These are phyloP conservation scores for Irena cyanogastra DNA, from an alignment of 2,113 vertebrate species.

Conservation along the genomic window DNA sequence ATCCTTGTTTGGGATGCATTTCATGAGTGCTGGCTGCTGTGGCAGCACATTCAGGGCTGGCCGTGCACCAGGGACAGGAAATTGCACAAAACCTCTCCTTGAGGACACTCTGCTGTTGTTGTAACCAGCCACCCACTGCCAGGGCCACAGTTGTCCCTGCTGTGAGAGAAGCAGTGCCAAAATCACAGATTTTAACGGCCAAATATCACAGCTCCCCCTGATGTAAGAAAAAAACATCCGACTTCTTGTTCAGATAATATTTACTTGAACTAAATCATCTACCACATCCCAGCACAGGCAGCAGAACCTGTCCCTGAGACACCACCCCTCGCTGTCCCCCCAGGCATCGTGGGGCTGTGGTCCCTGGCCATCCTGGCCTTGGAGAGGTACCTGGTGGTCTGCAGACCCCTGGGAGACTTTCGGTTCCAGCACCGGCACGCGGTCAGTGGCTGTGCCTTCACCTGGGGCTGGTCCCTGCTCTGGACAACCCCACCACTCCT, in stretches of 20 bases:
- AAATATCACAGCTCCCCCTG: not conserved
- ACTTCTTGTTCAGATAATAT: too few species aligned
- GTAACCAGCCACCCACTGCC: not conserved
- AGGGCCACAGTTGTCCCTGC: not conserved
- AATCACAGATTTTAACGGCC: not conserved
- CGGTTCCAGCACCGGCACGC: constrained; percentile 56
- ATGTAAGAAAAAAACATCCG: not conserved
- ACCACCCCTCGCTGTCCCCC: not conserved
- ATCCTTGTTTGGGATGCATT: accelerated
- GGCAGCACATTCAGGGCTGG: not conserved
- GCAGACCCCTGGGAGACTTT: constrained; percentile 67
- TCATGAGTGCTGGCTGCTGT: not conserved
- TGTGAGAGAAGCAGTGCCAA: not conserved
- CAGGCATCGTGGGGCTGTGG: constrained; percentile 72
- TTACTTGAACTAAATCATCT: not conserved
- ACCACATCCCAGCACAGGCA: accelerated
- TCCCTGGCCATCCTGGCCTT: constrained; percentile 69
- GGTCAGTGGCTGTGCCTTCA: constrained; percentile 47
- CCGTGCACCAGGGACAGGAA: not conserved
- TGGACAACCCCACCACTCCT: constrained; percentile 62
- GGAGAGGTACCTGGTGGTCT: constrained; percentile 63
- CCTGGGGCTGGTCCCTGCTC: constrained; percentile 61
- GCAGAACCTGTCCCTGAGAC: not conserved
- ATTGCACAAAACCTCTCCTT: not conserved
- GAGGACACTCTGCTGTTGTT: not conserved